Base-by-base conservation (phyloP, 1,140 invertebrate genomes). In the Aleiodes sp. region DNA sequence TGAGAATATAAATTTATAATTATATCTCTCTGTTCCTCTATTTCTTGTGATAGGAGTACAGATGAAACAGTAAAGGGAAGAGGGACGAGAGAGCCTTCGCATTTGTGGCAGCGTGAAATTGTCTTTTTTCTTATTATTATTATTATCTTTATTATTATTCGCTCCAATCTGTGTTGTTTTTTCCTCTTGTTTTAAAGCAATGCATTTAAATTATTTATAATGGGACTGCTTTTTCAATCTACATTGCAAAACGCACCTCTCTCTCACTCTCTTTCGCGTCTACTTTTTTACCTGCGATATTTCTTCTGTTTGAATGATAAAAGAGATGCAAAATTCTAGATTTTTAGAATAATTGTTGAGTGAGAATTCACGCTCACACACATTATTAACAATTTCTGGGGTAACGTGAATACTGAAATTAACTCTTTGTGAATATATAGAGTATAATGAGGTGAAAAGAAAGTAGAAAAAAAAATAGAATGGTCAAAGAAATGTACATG, bases 201-300 rank as follows among this genome's bases (percentile, higher is more conserved):
- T 79, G 77, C 77, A 78, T 81, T 80, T 81, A 78, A 79, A 78
- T 80, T 77, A 80, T 78, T 81, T 79, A 78, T 78, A 80, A 79
- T 79, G 71, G 70, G 33, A 60, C n/a, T 65, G 73, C 68, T 79
- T 77, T 78, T 80, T 76, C 73, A 77, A 80, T 81, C 77, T 79
- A 76, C 73, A 77, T 78, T 77, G 74, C 70, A 72, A 77, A 75
- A 77, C 28, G 21, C 37, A 4, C 7, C 24, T 56, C 16, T 19
- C 37, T 19, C 63, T 60, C 28, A 4, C 26, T 0, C 35, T 28
- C n/a, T 61, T n/a, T 9, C 52, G 31, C 19, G 4, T 19, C 37
- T 12, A 31, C 26, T 52, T 52, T 21, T 24, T 16, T 16, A 43
- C 1, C 39, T 43, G 39, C n/a, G n/a, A n/a, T n/a, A n/a, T n/a